A percentile compares a stretch with the other conserved stretches of the same genome.
phyloP scores from a whole-genome alignment of 2,113 vertebrate species.

The Damaliscus lunatus region DNA sequence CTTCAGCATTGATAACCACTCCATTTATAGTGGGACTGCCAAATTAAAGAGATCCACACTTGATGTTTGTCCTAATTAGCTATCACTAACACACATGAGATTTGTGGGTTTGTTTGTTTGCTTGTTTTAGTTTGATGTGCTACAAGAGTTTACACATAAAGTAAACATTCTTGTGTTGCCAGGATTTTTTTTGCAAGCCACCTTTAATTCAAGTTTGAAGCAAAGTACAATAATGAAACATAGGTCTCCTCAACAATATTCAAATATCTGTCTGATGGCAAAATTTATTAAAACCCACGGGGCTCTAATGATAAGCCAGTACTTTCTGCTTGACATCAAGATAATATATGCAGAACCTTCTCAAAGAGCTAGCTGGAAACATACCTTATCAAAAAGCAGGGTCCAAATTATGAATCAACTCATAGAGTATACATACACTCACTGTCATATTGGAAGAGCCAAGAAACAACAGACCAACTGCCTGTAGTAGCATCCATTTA shows the following conservation, averaged over 20 bases:
- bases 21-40: background rate
- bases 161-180: background rate
- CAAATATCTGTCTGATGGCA: background rate
- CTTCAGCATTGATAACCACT: background rate
- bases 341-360: background rate
- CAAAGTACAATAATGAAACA: constrained; percentile 15
- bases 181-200: background rate
- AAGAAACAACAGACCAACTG: background rate
- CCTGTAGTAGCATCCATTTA: background rate
- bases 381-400: background rate
- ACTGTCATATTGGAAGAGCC: background rate
- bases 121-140: background rate
- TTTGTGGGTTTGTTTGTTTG: background rate
- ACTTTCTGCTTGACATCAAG: background rate
- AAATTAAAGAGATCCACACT: background rate
- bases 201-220: constrained; percentile 25
- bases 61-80: background rate
- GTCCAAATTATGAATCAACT: background rate
- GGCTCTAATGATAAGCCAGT: background rate
- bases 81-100: background rate
- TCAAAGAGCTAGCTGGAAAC: constrained; percentile 12
- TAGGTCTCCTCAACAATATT: background rate
- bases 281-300: constrained; percentile 16
- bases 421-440: background rate
- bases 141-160: background rate